Evolutionary conservation across 2,113 vertebrate genomes (phyloP), one percentile per base, ranked within the genome.

Genomic region (Charina bottae): DNA sequence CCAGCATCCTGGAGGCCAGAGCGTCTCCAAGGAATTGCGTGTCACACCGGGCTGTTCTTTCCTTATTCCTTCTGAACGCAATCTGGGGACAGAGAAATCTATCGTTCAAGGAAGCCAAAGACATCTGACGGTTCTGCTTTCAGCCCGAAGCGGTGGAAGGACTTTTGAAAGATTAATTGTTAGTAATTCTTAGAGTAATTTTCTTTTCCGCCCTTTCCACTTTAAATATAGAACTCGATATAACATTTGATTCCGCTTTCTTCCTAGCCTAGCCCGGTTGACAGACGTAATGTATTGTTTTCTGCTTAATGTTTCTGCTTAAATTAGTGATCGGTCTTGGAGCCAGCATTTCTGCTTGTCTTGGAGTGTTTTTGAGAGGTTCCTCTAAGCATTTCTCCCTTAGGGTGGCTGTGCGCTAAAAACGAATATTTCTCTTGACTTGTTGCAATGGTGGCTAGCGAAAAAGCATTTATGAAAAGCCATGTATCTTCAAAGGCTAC

Each of bases 11-110:
- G 90, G 90, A 42, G 42, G 42, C 42, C 92, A 93, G 42, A 93
- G 88, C 83, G 88, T 92, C n/a, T 95, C 93, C 95, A 96, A 96
- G 92, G 88, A 94, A 95, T 97, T 95, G 92, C 24, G 4, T 53
- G 55, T 94, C 94, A 91, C 95, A 94, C 91, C 93, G 94, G 90
- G 90, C 91, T 96, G 60, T 93, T 94, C 94, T 95, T 21, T 96
- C 91, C 83, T 91, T 93, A 64, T 68, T 95, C 64, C 91, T 72
- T 91, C 92, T 95, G 95, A 95, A 88, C 94, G 95, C 92, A 95
- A 91, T 94, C 93, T 94, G 85, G 60, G 64, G 90, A 93, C 89
- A 92, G 93, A 68, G 91, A 93, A 87, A 96, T 90, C 54, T 83
- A 95, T 90, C 92, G 91, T 94, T 93, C 85, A 90, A 93, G 91